phyloP scores from a whole-genome alignment of 2,888 invertebrate genomes.

The Hofmannophila pseudospretella region DNA sequence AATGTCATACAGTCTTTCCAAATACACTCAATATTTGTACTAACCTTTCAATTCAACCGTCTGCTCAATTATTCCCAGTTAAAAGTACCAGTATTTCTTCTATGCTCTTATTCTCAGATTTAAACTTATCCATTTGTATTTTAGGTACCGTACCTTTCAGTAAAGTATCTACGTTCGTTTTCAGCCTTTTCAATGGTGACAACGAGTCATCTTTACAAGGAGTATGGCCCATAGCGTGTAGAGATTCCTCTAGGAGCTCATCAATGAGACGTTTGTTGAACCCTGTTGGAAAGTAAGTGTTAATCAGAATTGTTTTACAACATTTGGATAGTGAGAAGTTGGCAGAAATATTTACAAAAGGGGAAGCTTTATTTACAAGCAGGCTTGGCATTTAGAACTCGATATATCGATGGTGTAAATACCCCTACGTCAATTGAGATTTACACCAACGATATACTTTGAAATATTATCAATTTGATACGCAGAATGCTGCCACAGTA shows the following conservation, averaged over 20 bases:
- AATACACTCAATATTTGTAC: background rate
- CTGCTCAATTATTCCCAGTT: slow-evolving; percentile 61
- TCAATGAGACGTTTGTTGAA: slow-evolving; percentile 86
- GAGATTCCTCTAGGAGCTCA: slow-evolving; percentile 86
- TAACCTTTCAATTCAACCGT: background rate
- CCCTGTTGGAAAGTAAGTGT: slow-evolving; percentile 41
- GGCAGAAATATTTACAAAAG: slow-evolving; percentile 2
- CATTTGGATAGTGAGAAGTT: slow-evolving; percentile 5
- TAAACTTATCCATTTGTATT: slow-evolving; percentile 86
- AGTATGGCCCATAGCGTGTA: slow-evolving; percentile 84
- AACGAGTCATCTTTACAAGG: slow-evolving; percentile 79
- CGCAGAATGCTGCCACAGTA: background rate
- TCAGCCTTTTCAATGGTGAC: slow-evolving; percentile 80
- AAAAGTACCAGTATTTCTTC: slow-evolving; percentile 88
- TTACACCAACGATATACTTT: too few relatives aligned
- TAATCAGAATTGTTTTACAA: too few relatives aligned
- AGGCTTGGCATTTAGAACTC: background rate
- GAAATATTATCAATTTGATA: too few relatives aligned
- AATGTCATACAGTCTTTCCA: background rate
- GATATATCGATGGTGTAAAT: too few relatives aligned
- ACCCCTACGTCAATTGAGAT: too few relatives aligned
- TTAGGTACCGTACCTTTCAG: slow-evolving; percentile 89
- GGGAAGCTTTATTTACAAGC: background rate
- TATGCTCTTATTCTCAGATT: slow-evolving; percentile 83
- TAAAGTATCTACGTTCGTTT: slow-evolving; percentile 86